Evolutionary conservation across 2,888 invertebrate species (phyloP).

Genomic region (Nysson spinosus): DNA sequence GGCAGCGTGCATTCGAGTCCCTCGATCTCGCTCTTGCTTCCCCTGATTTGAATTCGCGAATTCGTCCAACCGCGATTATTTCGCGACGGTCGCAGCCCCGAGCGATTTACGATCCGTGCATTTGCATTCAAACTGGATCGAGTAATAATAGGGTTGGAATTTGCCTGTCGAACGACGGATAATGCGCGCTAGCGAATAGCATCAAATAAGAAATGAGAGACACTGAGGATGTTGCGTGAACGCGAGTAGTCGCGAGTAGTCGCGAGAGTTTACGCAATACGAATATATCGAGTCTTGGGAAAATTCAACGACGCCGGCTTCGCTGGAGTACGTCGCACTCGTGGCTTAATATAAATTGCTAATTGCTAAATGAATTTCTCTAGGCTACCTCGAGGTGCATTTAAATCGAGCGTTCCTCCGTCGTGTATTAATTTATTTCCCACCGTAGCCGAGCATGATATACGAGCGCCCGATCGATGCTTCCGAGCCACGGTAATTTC

Average conservation of each 20-base stretch:
- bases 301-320: constrained; percentile 25
- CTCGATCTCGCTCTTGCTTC: too few relatives aligned
- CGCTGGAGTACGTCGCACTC: background rate
- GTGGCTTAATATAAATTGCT: constrained; percentile 26
- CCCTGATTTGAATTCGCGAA: too few relatives aligned
- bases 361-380: constrained; percentile 31
- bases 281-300: constrained; percentile 25
- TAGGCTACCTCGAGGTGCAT: background rate
- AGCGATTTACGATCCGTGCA: too few relatives aligned
- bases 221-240: constrained; percentile 4
- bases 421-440: constrained; percentile 9
- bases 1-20: background rate
- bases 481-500: too few relatives aligned
- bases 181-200: background rate
- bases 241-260: too few relatives aligned
- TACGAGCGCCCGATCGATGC: too few relatives aligned
- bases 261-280: constrained; percentile 20
- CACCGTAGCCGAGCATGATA: too few relatives aligned
- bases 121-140: too few relatives aligned
- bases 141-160: too few relatives aligned
- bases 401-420: background rate
- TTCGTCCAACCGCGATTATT: too few relatives aligned
- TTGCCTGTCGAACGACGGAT: background rate
- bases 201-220: constrained; percentile 3
- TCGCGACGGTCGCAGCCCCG: too few relatives aligned